These are phyloP conservation scores for Gouania willdenowi DNA, from an alignment of 2,797 vertebrate species.

Conservation along the genomic window DNA sequence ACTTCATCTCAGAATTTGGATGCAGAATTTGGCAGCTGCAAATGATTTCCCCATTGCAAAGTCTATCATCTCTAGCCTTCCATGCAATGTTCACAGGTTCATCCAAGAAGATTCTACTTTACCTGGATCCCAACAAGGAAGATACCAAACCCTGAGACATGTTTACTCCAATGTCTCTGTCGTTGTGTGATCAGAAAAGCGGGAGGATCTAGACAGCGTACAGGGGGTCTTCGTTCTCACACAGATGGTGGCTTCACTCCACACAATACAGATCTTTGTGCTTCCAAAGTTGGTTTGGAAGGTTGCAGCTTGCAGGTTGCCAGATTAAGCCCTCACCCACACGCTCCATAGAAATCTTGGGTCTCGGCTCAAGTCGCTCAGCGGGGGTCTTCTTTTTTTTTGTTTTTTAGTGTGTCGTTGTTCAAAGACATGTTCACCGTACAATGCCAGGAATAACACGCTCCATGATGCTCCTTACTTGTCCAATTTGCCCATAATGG, in stretches of 20 bases:
- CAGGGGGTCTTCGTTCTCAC: slow-evolving; percentile 33
- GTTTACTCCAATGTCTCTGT: slow-evolving; percentile 22
- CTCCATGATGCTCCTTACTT: slow-evolving; percentile 35
- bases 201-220: slow-evolving; percentile 10
- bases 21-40: no score
- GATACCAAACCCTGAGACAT: slow-evolving; percentile 12
- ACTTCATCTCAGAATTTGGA: no score
- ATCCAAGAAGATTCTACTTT: no score
- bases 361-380: slow-evolving; percentile 58
- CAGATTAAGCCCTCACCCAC: slow-evolving; percentile 74
- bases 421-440: slow-evolving; percentile 57
- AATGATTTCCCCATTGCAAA: no score
- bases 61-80: no score
- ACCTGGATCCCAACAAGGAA: neutral
- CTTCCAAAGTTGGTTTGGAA: slow-evolving; percentile 58
- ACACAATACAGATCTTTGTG: slow-evolving; percentile 63
- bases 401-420: slow-evolving; percentile 71
- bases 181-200: slow-evolving; percentile 20
- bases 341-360: slow-evolving; percentile 43
- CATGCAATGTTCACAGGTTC: no score
- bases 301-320: slow-evolving; percentile 66
- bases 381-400: slow-evolving; percentile 40
- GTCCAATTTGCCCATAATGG: slow-evolving; percentile 58
- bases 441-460: slow-evolving; percentile 42
- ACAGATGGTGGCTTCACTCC: slow-evolving; percentile 54